Percentiles rank a stretch among this genome's conserved stretches.
Conservation (phyloP, 2,888 invertebrate species). For the Rhorus exstirpatorius region DNA sequence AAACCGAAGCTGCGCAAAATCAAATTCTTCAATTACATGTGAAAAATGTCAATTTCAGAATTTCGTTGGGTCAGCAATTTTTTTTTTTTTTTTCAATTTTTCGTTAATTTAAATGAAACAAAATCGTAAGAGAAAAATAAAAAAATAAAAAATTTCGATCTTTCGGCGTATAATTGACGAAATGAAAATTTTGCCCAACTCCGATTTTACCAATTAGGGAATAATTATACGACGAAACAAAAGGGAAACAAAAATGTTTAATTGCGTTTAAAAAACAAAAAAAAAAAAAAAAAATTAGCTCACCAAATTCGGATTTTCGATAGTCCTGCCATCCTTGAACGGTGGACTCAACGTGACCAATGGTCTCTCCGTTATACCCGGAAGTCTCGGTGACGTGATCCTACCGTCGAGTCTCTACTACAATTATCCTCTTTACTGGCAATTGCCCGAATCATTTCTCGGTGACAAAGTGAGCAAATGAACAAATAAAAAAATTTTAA, state of each 20-base stretch:
- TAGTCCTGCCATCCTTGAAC: slow-evolving; percentile 80
- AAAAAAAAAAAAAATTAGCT: slow-evolving; percentile 78
- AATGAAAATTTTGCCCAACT: neutral
- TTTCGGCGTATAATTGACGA: neutral
- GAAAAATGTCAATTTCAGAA: slow-evolving; percentile 13
- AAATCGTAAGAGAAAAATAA: neutral
- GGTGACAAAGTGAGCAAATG: slow-evolving; percentile 90
- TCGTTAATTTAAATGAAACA: too few species aligned
- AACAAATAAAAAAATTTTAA: too few species aligned
- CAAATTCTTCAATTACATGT: neutral
- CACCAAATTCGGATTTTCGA: slow-evolving; percentile 78
- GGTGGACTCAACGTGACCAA: slow-evolving; percentile 88
- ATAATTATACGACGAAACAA: too few species aligned
- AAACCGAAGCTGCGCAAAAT: neutral
- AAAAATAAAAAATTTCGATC: neutral
- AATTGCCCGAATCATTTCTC: slow-evolving; percentile 92
- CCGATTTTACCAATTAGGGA: too few species aligned
- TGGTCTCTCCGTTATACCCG: slow-evolving; percentile 89
- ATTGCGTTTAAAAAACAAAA: too few species aligned
- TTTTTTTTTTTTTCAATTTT: too few species aligned
- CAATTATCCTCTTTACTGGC: slow-evolving; percentile 93
- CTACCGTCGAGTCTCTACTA: slow-evolving; percentile 87
- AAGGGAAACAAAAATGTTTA: too few species aligned
- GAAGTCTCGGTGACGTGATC: slow-evolving; percentile 87
- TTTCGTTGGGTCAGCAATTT: too few species aligned